Evolutionary conservation across 1,140 invertebrate species (phyloP).

Genomic region (Drosophila quadrilineata): DNA sequence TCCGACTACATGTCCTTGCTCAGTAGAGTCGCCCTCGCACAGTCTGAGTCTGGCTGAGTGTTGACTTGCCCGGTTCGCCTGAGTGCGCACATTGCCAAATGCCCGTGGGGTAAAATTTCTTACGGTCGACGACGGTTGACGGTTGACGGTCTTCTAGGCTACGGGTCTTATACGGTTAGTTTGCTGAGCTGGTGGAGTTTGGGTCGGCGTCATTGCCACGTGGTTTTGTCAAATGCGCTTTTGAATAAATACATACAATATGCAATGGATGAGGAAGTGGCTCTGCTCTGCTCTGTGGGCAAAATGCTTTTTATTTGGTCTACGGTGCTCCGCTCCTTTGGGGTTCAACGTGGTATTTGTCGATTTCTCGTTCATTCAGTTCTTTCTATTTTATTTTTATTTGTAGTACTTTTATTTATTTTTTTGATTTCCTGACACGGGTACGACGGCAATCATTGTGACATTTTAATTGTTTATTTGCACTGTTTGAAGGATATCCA

Average conservation of each 20-base stretch:
- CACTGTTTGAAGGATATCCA: slow-evolving; percentile 48
- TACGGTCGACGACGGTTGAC: slow-evolving; percentile 4
- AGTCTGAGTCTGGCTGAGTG: slow-evolving; percentile 23
- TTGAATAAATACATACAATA: slow-evolving; percentile 67
- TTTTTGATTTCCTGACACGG: slow-evolving; percentile 79
- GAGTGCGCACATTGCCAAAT: slow-evolving; percentile 37
- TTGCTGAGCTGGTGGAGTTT: neutral
- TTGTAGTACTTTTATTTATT: no score
- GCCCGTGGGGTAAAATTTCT: slow-evolving; percentile 35
- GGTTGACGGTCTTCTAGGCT: slow-evolving; percentile 13
- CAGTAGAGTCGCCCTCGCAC: slow-evolving; percentile 15
- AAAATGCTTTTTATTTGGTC: slow-evolving; percentile 6
- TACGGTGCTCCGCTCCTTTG: slow-evolving; percentile 32
- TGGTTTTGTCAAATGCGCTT: slow-evolving; percentile 75
- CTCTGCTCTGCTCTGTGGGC: neutral
- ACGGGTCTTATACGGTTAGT: no score
- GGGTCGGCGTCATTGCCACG: slow-evolving; percentile 43
- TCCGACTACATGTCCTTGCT: neutral
- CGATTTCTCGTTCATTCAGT: slow-evolving; percentile 70
- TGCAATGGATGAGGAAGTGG: slow-evolving; percentile 29
- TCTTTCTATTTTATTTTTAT: no score
- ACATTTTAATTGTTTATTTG: slow-evolving; percentile 81
- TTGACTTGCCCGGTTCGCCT: slow-evolving; percentile 44
- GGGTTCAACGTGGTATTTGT: slow-evolving; percentile 57
- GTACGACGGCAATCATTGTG: slow-evolving; percentile 75